phyloP scores from a whole-genome alignment of 2,797 vertebrate genomes.

The Rhyacichthys aspro region DNA sequence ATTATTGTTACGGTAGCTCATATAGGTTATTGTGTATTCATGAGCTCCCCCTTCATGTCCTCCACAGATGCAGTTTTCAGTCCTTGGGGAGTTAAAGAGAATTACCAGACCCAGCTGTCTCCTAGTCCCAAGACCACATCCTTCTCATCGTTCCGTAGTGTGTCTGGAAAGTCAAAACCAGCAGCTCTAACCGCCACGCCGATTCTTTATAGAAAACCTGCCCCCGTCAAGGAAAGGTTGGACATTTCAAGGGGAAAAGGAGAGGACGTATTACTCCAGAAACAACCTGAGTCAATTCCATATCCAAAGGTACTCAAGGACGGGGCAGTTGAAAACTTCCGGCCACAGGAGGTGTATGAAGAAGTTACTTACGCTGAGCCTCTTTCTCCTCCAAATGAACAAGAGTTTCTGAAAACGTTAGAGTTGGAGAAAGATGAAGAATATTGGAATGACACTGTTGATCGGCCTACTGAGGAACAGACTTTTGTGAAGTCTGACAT shows the following conservation, averaged over 20 bases:
- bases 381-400: constrained; percentile 48
- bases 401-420: constrained; percentile 16
- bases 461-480: constrained; percentile 10
- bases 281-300: constrained; percentile 15
- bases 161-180: constrained; percentile 25
- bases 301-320: constrained; percentile 60
- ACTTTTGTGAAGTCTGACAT: constrained; percentile 23
- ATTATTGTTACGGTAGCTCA: constrained; percentile 18
- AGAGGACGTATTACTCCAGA: not conserved
- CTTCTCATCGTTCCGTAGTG: constrained; percentile 31
- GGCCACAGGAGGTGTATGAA: constrained; percentile 65
- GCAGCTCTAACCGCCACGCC: constrained; percentile 18
- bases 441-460: not conserved
- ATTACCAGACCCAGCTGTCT: constrained; percentile 50
- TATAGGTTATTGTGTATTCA: constrained; percentile 42
- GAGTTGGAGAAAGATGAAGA: constrained; percentile 18
- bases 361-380: constrained; percentile 58
- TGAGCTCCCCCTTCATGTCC: constrained; percentile 46
- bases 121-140: constrained; percentile 36
- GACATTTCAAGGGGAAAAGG: constrained; percentile 12
- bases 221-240: constrained; percentile 20
- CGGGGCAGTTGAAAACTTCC: constrained; percentile 57
- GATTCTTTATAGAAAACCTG: constrained; percentile 25
- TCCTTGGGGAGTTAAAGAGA: constrained; percentile 51
- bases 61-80: constrained; percentile 67